phyloP scores from a whole-genome alignment of 1,140 invertebrate species.

The Drosophila nigrodunni region DNA sequence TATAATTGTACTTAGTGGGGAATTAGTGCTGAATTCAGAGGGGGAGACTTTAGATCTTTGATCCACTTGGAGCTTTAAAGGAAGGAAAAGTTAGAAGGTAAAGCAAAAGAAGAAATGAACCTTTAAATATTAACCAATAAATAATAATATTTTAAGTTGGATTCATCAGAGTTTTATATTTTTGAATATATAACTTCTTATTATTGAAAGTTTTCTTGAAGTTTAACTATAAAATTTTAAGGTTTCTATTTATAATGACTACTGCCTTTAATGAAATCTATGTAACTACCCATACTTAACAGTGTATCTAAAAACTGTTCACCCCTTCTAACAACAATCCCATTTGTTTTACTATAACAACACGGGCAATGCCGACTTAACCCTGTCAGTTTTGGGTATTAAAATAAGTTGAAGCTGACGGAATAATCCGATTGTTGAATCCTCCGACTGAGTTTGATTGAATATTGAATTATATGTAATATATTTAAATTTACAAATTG shows the following conservation, averaged over 20 bases:
- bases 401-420: not conserved
- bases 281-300: not conserved
- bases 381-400: not conserved
- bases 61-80: no score
- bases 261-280: not conserved
- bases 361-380: constrained; percentile 4
- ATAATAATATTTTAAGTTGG: no score
- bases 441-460: not conserved
- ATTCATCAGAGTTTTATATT: no score
- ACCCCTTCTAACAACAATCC: not conserved
- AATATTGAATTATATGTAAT: constrained; percentile 4
- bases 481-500: constrained; percentile 4
- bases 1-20: constrained; percentile 1
- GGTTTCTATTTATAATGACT: no score
- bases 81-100: no score
- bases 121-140: no score
- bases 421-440: constrained; percentile 10
- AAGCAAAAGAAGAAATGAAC: no score
- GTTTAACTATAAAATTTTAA: no score
- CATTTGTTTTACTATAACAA: constrained; percentile 9
- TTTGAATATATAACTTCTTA: no score
- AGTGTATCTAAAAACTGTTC: not conserved
- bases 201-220: no score
- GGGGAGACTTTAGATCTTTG: not conserved
- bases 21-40: not conserved